Conservation (phyloP, 2,888 invertebrate species). For the Pocota personata region DNA sequence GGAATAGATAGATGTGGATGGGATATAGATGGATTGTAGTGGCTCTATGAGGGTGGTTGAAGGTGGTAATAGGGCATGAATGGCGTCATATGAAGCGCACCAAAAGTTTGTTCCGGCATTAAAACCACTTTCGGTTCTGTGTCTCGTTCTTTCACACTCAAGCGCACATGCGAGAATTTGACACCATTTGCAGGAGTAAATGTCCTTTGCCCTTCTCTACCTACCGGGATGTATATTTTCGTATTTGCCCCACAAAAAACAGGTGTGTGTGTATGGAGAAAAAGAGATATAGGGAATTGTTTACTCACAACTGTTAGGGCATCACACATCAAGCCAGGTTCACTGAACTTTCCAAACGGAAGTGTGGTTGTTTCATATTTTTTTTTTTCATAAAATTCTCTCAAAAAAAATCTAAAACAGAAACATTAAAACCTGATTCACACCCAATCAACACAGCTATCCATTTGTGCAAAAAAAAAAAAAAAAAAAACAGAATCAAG, state of each 20-base stretch:
- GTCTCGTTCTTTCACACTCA: not conserved
- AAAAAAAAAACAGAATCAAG: not conserved
- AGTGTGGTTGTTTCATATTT: constrained; percentile 1
- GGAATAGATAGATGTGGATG: constrained; percentile 22
- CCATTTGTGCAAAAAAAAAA: not conserved
- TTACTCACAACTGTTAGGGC: constrained; percentile 23
- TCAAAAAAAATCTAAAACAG: not conserved
- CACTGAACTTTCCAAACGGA: constrained; percentile 44
- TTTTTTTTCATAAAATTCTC: not conserved
- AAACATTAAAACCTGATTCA: constrained; percentile 21
- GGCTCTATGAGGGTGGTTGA: constrained; percentile 24
- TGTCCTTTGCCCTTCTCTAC: constrained; percentile 22
- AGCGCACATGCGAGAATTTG: constrained; percentile 55
- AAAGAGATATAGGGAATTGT: constrained; percentile 14
- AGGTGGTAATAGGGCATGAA: constrained; percentile 32
- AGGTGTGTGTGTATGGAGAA: not conserved
- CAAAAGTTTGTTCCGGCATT: constrained; percentile 51
- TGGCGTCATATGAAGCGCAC: constrained; percentile 59
- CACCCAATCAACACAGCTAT: not conserved
- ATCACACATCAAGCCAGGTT: constrained; percentile 31
- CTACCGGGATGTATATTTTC: not conserved
- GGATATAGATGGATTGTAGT: constrained; percentile 21
- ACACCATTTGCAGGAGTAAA: constrained; percentile 53
- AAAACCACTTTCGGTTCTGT: constrained; percentile 14
- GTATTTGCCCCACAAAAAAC: not conserved